A percentile compares a stretch with the other conserved stretches of the same genome.
These are phyloP conservation scores for Centrocercus urophasianus DNA, from an alignment of 2,113 vertebrate species.

Conservation along the genomic window DNA sequence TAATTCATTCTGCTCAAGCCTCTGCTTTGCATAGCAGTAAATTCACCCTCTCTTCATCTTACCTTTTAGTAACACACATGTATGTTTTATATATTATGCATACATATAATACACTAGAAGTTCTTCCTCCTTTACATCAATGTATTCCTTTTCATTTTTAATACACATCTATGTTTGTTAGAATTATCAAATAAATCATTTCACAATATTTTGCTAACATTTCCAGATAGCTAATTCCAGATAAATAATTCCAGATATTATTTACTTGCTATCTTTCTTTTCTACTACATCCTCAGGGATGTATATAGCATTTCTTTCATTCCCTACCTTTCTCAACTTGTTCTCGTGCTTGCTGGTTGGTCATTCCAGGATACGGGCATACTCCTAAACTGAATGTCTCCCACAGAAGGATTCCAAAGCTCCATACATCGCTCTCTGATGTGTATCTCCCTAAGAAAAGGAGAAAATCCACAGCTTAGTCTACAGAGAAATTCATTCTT, in stretches of 20 bases:
- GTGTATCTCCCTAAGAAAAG: constrained; percentile 90
- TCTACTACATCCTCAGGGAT: background rate
- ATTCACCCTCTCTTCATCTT: background rate
- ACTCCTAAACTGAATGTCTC: constrained; percentile 97
- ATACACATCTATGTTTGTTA: background rate
- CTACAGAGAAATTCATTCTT: background rate
- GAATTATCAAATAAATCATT: background rate
- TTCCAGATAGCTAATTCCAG: background rate
- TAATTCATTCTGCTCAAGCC: constrained; percentile 4
- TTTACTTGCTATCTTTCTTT: background rate
- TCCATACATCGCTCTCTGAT: constrained; percentile 97
- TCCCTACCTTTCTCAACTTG: constrained; percentile 94
- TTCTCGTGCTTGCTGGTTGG: constrained; percentile 96
- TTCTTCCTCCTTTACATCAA: background rate
- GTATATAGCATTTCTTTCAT: background rate
- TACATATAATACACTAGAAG: background rate
- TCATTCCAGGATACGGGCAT: constrained; percentile 97
- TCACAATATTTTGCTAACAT: background rate
- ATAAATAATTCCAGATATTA: background rate
- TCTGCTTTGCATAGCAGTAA: constrained; percentile 3
- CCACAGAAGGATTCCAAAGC: constrained; percentile 96
- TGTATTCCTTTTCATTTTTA: background rate
- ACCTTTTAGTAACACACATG: background rate
- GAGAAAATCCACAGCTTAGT: background rate
- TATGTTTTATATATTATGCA: background rate